A percentile compares a stretch with the other conserved stretches of the same genome.
These are phyloP conservation scores for Tetramorium parvispinum DNA, from an alignment of 1,140 invertebrate genomes.

Conservation along the genomic window DNA sequence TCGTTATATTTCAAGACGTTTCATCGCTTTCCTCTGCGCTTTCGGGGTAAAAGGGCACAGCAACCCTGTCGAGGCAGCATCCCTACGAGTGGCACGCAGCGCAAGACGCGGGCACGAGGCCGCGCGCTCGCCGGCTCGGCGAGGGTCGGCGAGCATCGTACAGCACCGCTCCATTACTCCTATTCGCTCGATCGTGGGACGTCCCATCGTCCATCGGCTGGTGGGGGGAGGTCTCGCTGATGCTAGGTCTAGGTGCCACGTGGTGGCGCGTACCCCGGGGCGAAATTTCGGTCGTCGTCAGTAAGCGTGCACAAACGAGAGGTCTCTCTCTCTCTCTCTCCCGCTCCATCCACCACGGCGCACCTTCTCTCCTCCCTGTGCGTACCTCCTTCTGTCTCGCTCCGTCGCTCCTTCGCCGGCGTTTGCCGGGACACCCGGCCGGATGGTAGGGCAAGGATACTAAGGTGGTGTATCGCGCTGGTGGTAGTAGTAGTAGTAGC, in stretches of 20 bases:
- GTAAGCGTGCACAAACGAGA: slow-evolving; percentile 64
- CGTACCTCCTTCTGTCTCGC: slow-evolving; percentile 25
- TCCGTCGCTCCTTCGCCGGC: slow-evolving; percentile 27
- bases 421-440: slow-evolving; percentile 39
- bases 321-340: slow-evolving; percentile 6
- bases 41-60: neutral
- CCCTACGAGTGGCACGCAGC: neutral
- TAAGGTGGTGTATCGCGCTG: slow-evolving; percentile 54
- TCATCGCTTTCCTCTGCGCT: neutral
- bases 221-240: slow-evolving; percentile 59
- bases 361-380: slow-evolving; percentile 39
- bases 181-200: slow-evolving; percentile 69
- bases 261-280: slow-evolving; percentile 74
- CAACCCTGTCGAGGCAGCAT: neutral
- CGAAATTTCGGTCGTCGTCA: slow-evolving; percentile 73
- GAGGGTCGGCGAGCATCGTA: slow-evolving; percentile 63
- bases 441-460: slow-evolving; percentile 69
- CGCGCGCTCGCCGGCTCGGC: slow-evolving; percentile 40
- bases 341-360: slow-evolving; percentile 12
- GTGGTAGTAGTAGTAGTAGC: slow-evolving; percentile 73
- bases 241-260: slow-evolving; percentile 70
- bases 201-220: slow-evolving; percentile 68
- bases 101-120: slow-evolving; percentile 1
- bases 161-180: slow-evolving; percentile 62
- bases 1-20: neutral